These are phyloP conservation scores for Platynereis dumerilii DNA, from an alignment of 2,888 invertebrate genomes.

Conservation along the genomic window DNA sequence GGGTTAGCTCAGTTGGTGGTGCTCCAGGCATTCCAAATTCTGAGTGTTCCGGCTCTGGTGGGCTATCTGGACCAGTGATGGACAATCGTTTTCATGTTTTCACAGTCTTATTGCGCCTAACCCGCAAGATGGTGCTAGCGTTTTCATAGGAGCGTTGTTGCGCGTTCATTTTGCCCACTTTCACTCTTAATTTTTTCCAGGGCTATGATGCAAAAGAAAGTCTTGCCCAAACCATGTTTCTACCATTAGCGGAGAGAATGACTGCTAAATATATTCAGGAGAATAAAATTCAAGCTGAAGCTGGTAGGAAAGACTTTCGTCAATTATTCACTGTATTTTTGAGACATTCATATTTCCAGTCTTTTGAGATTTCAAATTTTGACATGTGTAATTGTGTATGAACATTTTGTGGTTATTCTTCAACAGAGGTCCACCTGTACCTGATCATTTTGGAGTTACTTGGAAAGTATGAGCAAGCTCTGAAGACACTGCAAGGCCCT, in stretches of 20 bases:
- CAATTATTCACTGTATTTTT: not conserved
- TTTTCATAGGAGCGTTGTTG: too few species aligned
- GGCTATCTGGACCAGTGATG: too few species aligned
- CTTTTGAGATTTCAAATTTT: too few species aligned
- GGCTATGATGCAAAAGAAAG: slow-evolving; percentile 54
- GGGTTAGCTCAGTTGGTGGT: too few species aligned
- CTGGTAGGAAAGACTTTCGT: slow-evolving; percentile 61
- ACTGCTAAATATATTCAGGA: slow-evolving; percentile 86
- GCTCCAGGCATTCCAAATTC: too few species aligned
- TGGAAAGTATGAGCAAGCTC: slow-evolving; percentile 81
- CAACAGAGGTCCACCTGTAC: slow-evolving; percentile 82
- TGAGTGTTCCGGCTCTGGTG: too few species aligned
- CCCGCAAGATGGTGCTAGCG: too few species aligned
- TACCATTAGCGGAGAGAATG: slow-evolving; percentile 92
- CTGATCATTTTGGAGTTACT: slow-evolving; percentile 79
- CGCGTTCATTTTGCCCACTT: too few species aligned
- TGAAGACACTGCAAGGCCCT: slow-evolving; percentile 81
- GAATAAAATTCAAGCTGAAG: slow-evolving; percentile 88
- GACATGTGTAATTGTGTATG: too few species aligned
- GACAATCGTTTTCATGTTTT: too few species aligned
- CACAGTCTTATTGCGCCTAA: too few species aligned
- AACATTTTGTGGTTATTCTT: too few species aligned
- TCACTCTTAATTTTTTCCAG: slow-evolving; percentile 42
- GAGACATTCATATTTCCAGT: not conserved
- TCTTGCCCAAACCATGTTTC: slow-evolving; percentile 72